Conservation (phyloP, 2,113 vertebrate species). For the Prionailurus bengalensis region DNA sequence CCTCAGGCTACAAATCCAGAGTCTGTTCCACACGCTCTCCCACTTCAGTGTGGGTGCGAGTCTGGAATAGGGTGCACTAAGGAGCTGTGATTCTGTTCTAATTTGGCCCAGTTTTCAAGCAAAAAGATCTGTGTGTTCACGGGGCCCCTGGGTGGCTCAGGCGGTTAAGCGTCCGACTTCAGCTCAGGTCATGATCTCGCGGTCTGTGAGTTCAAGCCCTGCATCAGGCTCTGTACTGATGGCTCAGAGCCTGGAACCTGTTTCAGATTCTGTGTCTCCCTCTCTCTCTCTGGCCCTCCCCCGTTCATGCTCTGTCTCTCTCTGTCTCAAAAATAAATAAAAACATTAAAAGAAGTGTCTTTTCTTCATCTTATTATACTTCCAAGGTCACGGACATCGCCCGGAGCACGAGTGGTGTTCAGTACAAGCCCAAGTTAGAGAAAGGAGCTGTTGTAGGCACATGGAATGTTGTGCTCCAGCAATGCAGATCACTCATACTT, state of each 20-base stretch:
- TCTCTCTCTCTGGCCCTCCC: too few species aligned
- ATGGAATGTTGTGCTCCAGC: not conserved
- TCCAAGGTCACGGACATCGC: not conserved
- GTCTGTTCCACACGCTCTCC: not conserved
- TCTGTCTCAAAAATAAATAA: too few species aligned
- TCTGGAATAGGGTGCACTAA: not conserved
- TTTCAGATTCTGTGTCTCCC: too few species aligned
- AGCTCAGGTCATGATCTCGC: too few species aligned
- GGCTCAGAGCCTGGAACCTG: too few species aligned
- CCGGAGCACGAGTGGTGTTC: not conserved
- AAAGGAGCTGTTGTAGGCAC: not conserved
- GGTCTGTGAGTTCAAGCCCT: too few species aligned
- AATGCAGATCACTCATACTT: not conserved
- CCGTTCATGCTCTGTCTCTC: too few species aligned
- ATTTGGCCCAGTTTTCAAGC: not conserved
- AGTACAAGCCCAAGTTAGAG: not conserved
- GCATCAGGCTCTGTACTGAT: too few species aligned
- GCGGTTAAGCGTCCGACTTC: too few species aligned
- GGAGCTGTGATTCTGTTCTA: not conserved
- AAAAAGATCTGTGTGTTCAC: not conserved
- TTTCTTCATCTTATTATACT: not conserved
- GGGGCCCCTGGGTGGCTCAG: too few species aligned
- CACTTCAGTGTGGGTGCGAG: not conserved
- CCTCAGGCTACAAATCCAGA: not conserved
- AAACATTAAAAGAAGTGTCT: not conserved